Evolutionary conservation across 2,797 vertebrate genomes (phyloP), one percentile per base, ranked within the genome.

Genomic region (Tenualosa thibaudeaui): DNA sequence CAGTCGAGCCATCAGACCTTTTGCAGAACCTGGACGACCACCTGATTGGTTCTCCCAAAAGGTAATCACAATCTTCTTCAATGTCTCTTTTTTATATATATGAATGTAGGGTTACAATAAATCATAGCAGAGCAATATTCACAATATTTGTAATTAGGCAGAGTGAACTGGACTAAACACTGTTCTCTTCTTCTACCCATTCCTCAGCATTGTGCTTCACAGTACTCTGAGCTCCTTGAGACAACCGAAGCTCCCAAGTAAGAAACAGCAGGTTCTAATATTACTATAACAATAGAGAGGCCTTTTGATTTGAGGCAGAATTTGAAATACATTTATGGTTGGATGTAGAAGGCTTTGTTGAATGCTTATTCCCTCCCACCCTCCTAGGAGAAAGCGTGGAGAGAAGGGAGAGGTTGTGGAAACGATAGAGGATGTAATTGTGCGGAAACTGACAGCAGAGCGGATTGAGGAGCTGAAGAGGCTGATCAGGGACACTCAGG

Each of bases 31-130:
- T 85, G 97, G 98, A 46, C 95, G 98, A 31, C 97, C 98, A 86
- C 98, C 97, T 88, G 98, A 99, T 90, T 99, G 98, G 98, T 99
- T 99, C 91, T 99, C 98, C 88, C 98, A 99, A 89, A 99, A 98
- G 96, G 98, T 97, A 92, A 86, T 1, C 13, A 8, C 17, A 19
- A 2, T 26, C 37, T 37, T 7, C 50, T 51, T 17, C 31, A 56
- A 56, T 19, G 54, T 40, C 37, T 71, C 26, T 37, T 71, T 68
- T 68, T 54, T 17, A 10, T 56, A 19, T 22, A 56, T 53, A 53
- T 1, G 54, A 56, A 56, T 40, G 10, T 1, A 1, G 13, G 7
- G 65, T 71, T 40, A 71, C 37, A 4, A 71, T 13, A 71, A 13
- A 40, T 71, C 26, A 37, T 68, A n/a, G 46, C 26, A 37, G 2